These are phyloP conservation scores for Drosophila obscura DNA, from an alignment of 1,140 invertebrate species.

Conservation along the genomic window DNA sequence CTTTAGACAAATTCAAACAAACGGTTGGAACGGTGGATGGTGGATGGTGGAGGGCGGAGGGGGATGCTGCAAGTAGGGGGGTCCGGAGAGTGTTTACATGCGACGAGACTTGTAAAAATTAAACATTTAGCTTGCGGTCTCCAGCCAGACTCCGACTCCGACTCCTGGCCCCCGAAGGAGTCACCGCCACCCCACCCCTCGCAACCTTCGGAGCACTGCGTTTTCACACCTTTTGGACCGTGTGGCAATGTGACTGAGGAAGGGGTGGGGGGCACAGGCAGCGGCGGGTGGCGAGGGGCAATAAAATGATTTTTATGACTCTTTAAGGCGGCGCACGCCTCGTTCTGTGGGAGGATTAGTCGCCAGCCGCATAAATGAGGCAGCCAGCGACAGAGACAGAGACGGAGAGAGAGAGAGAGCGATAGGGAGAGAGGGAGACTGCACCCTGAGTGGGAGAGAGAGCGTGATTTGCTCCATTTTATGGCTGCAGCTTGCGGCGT, in stretches of 20 bases:
- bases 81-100: slow-evolving; percentile 61
- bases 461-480: slow-evolving; percentile 49
- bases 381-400: slow-evolving; percentile 7
- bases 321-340: slow-evolving; percentile 68
- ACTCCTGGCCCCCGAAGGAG: neutral
- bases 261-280: too few relatives aligned
- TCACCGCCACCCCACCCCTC: neutral
- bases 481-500: slow-evolving; percentile 62
- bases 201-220: neutral
- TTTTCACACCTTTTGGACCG: slow-evolving; percentile 61
- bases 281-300: slow-evolving; percentile 17
- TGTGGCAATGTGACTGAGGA: neutral
- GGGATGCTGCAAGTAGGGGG: neutral
- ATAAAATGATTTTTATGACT: slow-evolving; percentile 76
- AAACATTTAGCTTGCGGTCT: slow-evolving; percentile 77
- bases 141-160: slow-evolving; percentile 17
- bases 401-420: slow-evolving; percentile 18
- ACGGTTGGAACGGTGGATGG: slow-evolving; percentile 47
- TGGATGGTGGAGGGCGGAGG: neutral
- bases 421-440: neutral
- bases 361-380: slow-evolving; percentile 70
- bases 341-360: slow-evolving; percentile 52
- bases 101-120: slow-evolving; percentile 68
- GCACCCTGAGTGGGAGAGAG: slow-evolving; percentile 7
- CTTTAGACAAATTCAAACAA: slow-evolving; percentile 82